Conservation (phyloP, 2,113 vertebrate species). For the Podarcis raffonei region DNA sequence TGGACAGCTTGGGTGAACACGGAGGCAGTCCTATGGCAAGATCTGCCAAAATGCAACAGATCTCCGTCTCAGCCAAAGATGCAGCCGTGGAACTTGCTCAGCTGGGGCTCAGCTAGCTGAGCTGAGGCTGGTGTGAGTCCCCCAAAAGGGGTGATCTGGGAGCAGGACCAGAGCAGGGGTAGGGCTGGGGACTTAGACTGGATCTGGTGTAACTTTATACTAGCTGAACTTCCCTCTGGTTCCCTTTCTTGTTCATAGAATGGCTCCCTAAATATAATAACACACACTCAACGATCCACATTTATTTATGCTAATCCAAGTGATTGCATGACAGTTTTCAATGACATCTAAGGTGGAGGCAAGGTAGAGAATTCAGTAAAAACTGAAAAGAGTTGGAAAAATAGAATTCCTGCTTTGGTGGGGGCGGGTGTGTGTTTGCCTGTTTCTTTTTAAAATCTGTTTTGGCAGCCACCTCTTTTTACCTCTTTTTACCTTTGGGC, state of each 20-base stretch:
- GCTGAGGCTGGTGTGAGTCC: no score
- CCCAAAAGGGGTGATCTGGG: no score
- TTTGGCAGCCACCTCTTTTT: not conserved
- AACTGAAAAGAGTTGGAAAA: not conserved
- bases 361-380: not conserved
- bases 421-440: not conserved
- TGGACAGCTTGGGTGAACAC: not conserved
- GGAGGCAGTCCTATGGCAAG: no score
- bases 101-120: no score
- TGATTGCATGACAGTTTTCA: not conserved
- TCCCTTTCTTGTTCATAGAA: no score
- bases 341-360: not conserved
- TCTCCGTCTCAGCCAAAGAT: no score
- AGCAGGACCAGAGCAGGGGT: no score
- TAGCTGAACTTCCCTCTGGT: no score
- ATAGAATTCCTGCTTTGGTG: not conserved
- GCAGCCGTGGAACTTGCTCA: no score
- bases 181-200: no score
- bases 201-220: no score
- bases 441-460: not conserved
- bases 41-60: no score
- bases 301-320: not conserved
- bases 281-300: not conserved
- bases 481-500: not conserved
- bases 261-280: not conserved